Percentiles rank a stretch among this genome's conserved stretches.
These are phyloP conservation scores for Climacteris rufus DNA, from an alignment of 2,113 vertebrate species.

Conservation along the genomic window DNA sequence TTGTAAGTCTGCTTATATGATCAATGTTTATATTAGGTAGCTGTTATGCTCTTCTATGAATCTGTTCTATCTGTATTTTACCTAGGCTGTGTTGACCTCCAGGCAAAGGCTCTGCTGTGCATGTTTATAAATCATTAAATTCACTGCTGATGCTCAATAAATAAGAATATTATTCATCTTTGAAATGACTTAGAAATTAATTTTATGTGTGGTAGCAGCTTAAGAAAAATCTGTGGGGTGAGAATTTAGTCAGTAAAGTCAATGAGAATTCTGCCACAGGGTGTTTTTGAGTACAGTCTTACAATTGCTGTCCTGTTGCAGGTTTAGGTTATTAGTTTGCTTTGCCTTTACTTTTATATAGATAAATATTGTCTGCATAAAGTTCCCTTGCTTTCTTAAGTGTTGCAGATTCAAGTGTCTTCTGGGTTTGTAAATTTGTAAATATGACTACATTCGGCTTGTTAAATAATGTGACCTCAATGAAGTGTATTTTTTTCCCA, in stretches of 20 bases:
- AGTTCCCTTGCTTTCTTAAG: neutral
- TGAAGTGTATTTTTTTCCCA: neutral
- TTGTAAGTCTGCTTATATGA: neutral
- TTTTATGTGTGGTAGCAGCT: neutral
- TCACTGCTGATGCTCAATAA: neutral
- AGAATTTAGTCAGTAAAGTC: neutral
- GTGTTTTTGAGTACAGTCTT: neutral
- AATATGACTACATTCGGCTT: neutral
- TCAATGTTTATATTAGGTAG: neutral
- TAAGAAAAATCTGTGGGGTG: neutral
- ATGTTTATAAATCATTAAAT: neutral
- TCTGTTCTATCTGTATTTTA: neutral
- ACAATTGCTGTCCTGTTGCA: neutral
- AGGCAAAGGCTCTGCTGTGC: neutral
- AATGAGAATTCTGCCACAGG: neutral
- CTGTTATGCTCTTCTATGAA: neutral
- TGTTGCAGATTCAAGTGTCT: neutral
- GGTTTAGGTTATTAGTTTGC: neutral
- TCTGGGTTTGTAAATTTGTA: neutral
- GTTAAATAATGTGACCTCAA: neutral
- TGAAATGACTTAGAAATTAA: neutral
- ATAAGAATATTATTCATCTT: neutral
- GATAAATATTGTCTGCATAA: neutral
- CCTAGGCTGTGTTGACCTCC: neutral
- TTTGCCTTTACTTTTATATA: neutral